Percentiles rank a stretch among this genome's conserved stretches.
Evolutionary conservation across 1,140 invertebrate species (phyloP).

Genomic region (Trichonephila inaurata): DNA sequence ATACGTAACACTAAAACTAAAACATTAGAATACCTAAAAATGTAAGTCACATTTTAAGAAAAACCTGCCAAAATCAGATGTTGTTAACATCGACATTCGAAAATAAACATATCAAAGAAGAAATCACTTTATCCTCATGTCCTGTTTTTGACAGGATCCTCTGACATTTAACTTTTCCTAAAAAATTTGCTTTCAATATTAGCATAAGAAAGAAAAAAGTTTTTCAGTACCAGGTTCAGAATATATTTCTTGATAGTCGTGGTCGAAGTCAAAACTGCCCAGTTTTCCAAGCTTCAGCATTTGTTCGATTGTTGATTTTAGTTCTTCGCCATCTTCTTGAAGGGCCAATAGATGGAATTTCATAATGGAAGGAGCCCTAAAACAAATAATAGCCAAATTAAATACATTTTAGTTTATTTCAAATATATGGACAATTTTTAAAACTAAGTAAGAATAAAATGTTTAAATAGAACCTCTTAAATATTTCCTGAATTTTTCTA

Average conservation of each 20-base stretch:
- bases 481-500: too few relatives aligned
- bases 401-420: too few relatives aligned
- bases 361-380: slow-evolving; percentile 41
- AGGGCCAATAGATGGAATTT: slow-evolving; percentile 58
- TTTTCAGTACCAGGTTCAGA: slow-evolving; percentile 60
- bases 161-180: neutral
- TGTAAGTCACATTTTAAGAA: neutral
- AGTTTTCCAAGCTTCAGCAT: slow-evolving; percentile 69
- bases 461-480: too few relatives aligned
- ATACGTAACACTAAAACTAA: too few relatives aligned
- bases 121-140: neutral
- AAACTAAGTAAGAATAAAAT: too few relatives aligned
- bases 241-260: slow-evolving; percentile 67
- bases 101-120: neutral
- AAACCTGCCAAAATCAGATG: neutral
- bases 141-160: neutral
- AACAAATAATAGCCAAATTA: neutral
- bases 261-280: slow-evolving; percentile 69
- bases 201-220: neutral
- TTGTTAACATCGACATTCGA: neutral
- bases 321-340: slow-evolving; percentile 29
- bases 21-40: neutral
- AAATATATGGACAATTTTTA: too few relatives aligned
- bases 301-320: slow-evolving; percentile 58
- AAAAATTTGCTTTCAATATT: neutral